Evolutionary conservation across 2,797 vertebrate genomes (phyloP).

Genomic region (Acipenser ruthenus): DNA sequence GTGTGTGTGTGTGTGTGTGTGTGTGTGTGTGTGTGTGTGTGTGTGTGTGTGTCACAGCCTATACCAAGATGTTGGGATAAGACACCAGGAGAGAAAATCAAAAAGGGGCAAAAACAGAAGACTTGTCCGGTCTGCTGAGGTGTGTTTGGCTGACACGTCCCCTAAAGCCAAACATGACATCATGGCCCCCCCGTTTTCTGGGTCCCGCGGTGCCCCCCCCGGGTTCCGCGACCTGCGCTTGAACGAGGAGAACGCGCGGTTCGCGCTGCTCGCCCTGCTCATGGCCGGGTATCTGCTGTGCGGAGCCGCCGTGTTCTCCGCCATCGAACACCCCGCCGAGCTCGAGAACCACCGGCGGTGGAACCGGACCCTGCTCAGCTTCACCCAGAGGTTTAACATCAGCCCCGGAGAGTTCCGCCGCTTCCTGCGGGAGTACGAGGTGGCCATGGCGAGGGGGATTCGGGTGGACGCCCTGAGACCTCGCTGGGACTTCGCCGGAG

Average conservation of each 20-base stretch:
- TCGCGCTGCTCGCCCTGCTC: constrained; percentile 7
- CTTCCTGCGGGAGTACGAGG: constrained; percentile 10
- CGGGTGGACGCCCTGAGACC: constrained; percentile 6
- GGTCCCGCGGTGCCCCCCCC: background rate
- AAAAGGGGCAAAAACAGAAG: too few relatives aligned
- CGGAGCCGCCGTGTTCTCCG: constrained; percentile 12
- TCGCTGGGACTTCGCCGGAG: constrained; percentile 16
- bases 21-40: too few relatives aligned
- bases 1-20: too few relatives aligned
- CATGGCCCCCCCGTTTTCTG: background rate
- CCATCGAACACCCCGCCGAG: constrained; percentile 7
- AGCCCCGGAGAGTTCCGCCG: background rate
- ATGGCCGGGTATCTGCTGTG: constrained; percentile 6
- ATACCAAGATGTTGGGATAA: too few relatives aligned
- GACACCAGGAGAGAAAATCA: too few relatives aligned
- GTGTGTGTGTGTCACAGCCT: too few relatives aligned
- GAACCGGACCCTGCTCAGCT: background rate
- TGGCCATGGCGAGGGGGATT: background rate
- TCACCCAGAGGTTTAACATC: background rate
- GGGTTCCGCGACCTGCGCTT: background rate
- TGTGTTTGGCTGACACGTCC: too few relatives aligned
- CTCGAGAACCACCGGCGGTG: background rate
- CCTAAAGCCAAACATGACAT: background rate
- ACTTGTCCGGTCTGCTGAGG: too few relatives aligned
- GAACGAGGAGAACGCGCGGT: constrained; percentile 6